phyloP scores from a whole-genome alignment of 2,113 vertebrate species.

The Rhea americana region DNA sequence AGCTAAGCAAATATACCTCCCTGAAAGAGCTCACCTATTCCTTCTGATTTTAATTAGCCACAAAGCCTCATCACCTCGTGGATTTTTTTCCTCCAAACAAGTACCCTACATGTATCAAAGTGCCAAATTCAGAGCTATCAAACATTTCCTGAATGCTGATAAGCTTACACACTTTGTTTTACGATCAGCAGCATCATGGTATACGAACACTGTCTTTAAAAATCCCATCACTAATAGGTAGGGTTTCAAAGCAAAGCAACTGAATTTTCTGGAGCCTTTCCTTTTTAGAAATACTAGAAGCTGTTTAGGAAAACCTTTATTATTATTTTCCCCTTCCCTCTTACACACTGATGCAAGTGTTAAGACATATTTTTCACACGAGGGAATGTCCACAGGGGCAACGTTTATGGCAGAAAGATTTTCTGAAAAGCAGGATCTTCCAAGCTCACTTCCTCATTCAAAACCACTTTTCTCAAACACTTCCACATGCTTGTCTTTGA shows the following conservation, averaged over 20 bases:
- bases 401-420: background rate
- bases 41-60: constrained; percentile 47
- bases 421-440: background rate
- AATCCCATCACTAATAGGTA: background rate
- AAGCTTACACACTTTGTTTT: background rate
- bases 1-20: background rate
- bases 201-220: rapidly evolving
- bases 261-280: background rate
- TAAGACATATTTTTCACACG: background rate
- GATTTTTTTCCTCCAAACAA: background rate
- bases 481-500: background rate
- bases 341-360: background rate
- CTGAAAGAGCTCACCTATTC: constrained; percentile 24
- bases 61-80: background rate
- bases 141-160: background rate
- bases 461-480: background rate
- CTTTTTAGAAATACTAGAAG: background rate
- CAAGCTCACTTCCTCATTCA: background rate
- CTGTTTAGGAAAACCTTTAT: background rate
- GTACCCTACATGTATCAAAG: background rate
- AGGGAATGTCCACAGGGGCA: background rate
- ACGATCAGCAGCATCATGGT: background rate
- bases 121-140: constrained; percentile 1
- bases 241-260: background rate
- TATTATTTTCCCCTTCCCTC: background rate